phyloP scores from a whole-genome alignment of 2,797 vertebrate species.

The Nothura maculosa region DNA sequence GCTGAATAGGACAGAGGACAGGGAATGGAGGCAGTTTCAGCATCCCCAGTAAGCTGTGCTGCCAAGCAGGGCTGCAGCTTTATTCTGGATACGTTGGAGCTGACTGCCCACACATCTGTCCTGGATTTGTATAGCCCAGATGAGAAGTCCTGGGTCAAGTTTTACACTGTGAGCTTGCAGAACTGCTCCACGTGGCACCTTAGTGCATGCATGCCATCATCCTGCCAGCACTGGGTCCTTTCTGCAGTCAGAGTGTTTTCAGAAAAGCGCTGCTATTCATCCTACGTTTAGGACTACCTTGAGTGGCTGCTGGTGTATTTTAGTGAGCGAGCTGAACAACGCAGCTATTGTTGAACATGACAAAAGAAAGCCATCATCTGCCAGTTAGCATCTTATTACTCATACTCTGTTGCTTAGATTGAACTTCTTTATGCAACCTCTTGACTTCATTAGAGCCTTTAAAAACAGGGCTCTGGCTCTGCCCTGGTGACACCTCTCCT shows the following conservation, averaged over 20 bases:
- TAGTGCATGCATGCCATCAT: background rate
- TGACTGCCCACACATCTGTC: background rate
- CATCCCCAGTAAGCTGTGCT: background rate
- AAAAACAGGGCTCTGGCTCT: background rate
- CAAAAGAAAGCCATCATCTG: background rate
- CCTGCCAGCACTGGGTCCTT: background rate
- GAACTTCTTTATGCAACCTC: background rate
- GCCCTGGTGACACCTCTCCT: background rate
- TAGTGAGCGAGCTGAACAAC: background rate
- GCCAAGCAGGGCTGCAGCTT: rapidly evolving
- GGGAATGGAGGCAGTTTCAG: background rate
- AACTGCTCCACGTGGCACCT: background rate
- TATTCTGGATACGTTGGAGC: background rate
- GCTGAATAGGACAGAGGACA: background rate
- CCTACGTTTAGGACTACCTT: rapidly evolving
- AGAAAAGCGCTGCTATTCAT: background rate
- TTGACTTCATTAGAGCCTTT: too few species aligned
- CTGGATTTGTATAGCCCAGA: background rate
- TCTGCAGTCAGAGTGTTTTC: background rate
- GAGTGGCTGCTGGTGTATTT: background rate
- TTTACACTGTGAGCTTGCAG: background rate
- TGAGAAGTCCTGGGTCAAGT: background rate
- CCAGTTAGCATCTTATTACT: background rate
- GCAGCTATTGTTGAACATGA: background rate
- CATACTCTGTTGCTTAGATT: background rate